These are phyloP conservation scores for Phalloptychus januarius DNA, from an alignment of 2,797 vertebrate species.

Conservation along the genomic window DNA sequence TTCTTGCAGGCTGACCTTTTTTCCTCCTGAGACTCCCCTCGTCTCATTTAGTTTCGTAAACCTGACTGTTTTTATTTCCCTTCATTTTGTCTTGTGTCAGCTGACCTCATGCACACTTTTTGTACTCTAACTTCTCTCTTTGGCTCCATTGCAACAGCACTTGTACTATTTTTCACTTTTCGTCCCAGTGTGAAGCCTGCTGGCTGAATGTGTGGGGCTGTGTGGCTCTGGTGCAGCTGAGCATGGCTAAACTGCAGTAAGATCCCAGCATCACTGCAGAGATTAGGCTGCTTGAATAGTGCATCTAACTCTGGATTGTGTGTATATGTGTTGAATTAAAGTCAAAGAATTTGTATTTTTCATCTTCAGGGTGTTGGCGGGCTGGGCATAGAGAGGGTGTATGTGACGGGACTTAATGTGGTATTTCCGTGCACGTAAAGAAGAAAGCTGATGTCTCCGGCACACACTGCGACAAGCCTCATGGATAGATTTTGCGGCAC, in stretches of 20 bases:
- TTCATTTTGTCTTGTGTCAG: slow-evolving; percentile 13
- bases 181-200: slow-evolving; percentile 48
- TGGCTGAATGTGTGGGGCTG: slow-evolving; percentile 65
- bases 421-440: slow-evolving; percentile 15
- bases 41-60: slow-evolving; percentile 28
- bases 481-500: background rate
- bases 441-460: slow-evolving; percentile 57
- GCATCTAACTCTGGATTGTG: slow-evolving; percentile 56
- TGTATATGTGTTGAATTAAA: slow-evolving; percentile 13
- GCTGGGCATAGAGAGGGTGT: slow-evolving; percentile 4
- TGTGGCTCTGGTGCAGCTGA: slow-evolving; percentile 71
- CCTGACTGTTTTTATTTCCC: slow-evolving; percentile 12
- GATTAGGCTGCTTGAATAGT: slow-evolving; percentile 68
- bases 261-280: slow-evolving; percentile 75
- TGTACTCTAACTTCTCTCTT: slow-evolving; percentile 22
- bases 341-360: background rate
- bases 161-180: slow-evolving; percentile 20
- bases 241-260: slow-evolving; percentile 80
- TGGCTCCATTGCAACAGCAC: slow-evolving; percentile 11
- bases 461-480: slow-evolving; percentile 38
- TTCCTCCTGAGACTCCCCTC: slow-evolving; percentile 32
- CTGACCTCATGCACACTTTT: slow-evolving; percentile 15
- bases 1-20: slow-evolving; percentile 39
- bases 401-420: slow-evolving; percentile 25
- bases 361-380: background rate